Evolutionary conservation across 2,797 vertebrate genomes (phyloP).

Genomic region (Phoxinus dragarum): DNA sequence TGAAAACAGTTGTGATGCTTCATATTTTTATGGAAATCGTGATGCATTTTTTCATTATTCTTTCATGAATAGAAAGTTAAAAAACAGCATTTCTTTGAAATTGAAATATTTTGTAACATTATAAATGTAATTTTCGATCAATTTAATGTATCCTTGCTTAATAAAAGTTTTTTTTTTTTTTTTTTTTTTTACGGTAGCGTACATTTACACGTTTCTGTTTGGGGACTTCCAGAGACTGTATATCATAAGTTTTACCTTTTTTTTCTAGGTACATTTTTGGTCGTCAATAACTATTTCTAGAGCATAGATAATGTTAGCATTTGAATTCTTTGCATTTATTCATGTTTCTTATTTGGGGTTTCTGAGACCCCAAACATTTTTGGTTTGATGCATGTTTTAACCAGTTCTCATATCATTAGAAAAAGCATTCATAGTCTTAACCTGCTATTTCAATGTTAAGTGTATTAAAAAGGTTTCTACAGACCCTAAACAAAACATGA

Average conservation of each 20-base stretch:
- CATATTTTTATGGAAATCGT: background rate
- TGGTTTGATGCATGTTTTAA: background rate
- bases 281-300: background rate
- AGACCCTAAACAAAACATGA: constrained; percentile 9
- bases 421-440: background rate
- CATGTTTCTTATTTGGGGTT: background rate
- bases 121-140: background rate
- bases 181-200: no score
- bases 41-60: background rate
- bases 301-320: background rate
- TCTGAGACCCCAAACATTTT: background rate
- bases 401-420: background rate
- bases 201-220: no score
- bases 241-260: background rate
- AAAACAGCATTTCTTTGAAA: no score
- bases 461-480: background rate
- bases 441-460: background rate
- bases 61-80: background rate
- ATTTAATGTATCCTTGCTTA: background rate
- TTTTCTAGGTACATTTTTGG: background rate
- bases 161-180: background rate
- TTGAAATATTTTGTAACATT: no score
- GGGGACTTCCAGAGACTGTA: background rate
- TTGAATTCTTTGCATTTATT: background rate
- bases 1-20: background rate